A percentile compares a stretch with the other conserved stretches of the same genome.
Evolutionary conservation across 64 coral and sea anemone species (phyloP).

Genomic region (Orbicella faveolata): DNA sequence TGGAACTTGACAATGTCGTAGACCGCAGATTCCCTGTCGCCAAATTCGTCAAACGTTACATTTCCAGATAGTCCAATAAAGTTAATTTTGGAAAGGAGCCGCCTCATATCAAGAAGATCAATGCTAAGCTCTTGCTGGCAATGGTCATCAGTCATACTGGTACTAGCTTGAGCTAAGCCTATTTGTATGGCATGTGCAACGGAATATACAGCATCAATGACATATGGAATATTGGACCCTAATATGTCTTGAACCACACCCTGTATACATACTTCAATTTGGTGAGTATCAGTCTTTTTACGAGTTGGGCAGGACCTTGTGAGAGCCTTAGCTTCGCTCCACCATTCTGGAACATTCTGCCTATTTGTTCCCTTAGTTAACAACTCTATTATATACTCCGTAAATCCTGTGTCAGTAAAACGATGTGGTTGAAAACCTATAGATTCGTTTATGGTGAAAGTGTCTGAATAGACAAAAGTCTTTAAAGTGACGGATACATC

Average conservation of each 20-base stretch:
- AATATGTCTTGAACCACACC: constrained; percentile 3
- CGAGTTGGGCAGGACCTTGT: constrained; percentile 10
- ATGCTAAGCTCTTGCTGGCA: background rate
- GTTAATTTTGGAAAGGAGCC: constrained; percentile 1
- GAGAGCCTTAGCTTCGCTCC: constrained; percentile 19
- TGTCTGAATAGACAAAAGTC: background rate
- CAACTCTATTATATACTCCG: background rate
- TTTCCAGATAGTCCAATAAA: constrained; percentile 38
- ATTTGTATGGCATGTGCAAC: constrained; percentile 57
- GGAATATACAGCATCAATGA: constrained; percentile 69
- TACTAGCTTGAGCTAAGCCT: constrained; percentile 6
- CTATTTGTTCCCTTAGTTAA: background rate
- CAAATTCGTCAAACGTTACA: constrained; percentile 19
- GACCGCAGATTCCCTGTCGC: constrained; percentile 4
- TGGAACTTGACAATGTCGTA: constrained; percentile 44
- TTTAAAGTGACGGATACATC: background rate
- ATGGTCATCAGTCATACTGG: background rate
- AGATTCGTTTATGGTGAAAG: background rate
- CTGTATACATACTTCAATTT: background rate
- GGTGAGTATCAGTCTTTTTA: background rate
- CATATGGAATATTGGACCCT: constrained; percentile 36
- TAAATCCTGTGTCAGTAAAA: background rate
- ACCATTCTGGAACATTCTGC: background rate
- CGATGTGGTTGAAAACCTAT: background rate
- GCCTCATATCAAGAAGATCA: background rate